Conservation (phyloP, 2,113 vertebrate genomes). For the Cyphomyrus discorhynchus region DNA sequence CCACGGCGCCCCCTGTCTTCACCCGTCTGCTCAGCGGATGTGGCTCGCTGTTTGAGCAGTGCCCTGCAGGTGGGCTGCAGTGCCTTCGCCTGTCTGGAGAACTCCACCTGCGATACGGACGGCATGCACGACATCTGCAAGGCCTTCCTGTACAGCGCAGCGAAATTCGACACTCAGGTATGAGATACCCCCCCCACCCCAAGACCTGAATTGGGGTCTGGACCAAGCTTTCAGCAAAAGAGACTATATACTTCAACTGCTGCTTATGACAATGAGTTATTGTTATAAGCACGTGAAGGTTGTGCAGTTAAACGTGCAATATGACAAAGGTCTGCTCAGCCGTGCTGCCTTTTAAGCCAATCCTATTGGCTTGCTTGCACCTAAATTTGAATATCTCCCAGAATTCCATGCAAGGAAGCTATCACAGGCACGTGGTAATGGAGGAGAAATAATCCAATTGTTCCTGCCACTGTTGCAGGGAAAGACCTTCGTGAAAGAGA, state of each 20-base stretch:
- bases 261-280: not conserved
- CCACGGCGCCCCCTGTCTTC: conserved; percentile 18
- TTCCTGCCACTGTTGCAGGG: conserved; percentile 57
- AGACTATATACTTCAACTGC: not conserved
- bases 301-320: not conserved
- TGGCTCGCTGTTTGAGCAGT: conserved; percentile 77
- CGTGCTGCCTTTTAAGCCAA: not conserved
- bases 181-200: not conserved
- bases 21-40: conserved; percentile 63
- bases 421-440: not conserved
- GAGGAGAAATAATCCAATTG: not conserved
- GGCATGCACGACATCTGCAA: conserved; percentile 94
- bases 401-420: not conserved
- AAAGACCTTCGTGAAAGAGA: conserved; percentile 93
- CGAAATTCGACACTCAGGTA: conserved; percentile 94
- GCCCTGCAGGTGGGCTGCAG: conserved; percentile 85
- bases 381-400: not conserved
- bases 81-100: conserved; percentile 90
- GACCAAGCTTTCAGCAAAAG: not conserved
- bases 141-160: conserved; percentile 82
- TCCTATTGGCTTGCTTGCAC: not conserved
- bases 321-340: not conserved
- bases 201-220: not conserved
- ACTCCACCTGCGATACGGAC: conserved; percentile 90
- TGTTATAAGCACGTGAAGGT: not conserved